Base-by-base conservation (phyloP, 2,888 invertebrate species). In the Rambutsinella grinnellia region DNA sequence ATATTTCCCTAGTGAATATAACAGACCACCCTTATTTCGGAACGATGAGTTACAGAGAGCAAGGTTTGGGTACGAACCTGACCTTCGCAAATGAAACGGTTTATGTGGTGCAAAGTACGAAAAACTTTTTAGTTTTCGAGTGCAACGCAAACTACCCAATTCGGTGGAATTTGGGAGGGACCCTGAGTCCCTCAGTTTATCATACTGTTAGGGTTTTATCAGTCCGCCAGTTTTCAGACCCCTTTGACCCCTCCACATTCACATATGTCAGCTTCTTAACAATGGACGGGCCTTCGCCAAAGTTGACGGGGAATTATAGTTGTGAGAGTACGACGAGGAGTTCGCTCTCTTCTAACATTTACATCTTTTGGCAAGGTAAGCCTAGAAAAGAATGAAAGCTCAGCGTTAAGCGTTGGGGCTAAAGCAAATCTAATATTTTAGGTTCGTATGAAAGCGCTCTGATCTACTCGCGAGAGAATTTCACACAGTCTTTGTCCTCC, bases 101-200 rank as follows among this genome's bases (percentile, higher is more conserved):
- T 13, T 76, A 76, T 28, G 71, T 79, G 0, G 75, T 81, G 2
- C 74, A 79, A 0, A 61, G 63, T 5, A 61, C 76, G n/a, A 47
- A 81, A 5, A 47, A 62, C n/a, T 61, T 67, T 36, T 2, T 83
- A 2, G 53, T 69, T 1, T 63, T 83, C 24, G 46, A 76, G 53
- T 83, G 83, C 61, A 79, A 76, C 51, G 81, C 83, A 0, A 54
- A 72, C 1, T 83, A 81, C 46, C 83, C 83, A 1, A 67, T 83
- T 1, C 68, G 78, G 27, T 83, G 83, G 83, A 71, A 76, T n/a
- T 79, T 82, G 28, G 69, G 58, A 6, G 78, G 78, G 10, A 78
- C 80, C 46, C 74, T 79, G 47, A 57, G 36, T 17, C 63, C 62
- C 3, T 21, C 6, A 0, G 75, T 62, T 3, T 68, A 68, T 24